Base-by-base conservation (phyloP, 2,888 invertebrate species). In the Microctonus aethiopoides region DNA sequence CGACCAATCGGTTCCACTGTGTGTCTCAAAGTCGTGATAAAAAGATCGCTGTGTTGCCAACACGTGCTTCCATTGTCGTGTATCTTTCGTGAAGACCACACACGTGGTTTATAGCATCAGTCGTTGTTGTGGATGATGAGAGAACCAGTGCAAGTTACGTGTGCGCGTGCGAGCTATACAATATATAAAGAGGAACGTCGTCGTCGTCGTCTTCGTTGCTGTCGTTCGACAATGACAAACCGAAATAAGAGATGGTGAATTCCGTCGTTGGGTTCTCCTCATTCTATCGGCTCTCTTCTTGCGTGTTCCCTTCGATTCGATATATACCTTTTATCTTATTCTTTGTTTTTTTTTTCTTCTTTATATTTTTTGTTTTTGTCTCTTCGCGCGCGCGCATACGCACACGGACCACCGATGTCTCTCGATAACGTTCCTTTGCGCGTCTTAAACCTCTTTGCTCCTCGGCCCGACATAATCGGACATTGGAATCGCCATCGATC, bases 1-100 rank as follows among this genome's bases (percentile, higher is more conserved):
- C 56, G 59, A 57, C 51, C 60, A 62, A 70, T 68, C n/a, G n/a
- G 67, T 57, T 34, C 54, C 64, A 63, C 63, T 59, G 56, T 20
- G 56, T 20, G 36, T 34, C 20, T 46, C 20, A 46, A 5, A 1
- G 16, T 20, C 16, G 46, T 32, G 52, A 75, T 74, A 75, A 72
- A 75, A 75, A 73, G 72, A 70, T 56, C 52, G 72, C 67, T 72
- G 71, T 72, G 73, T 75, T 74, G 75, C 72, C 75, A 72, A 75
- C 75, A 75, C 75, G 75, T 75, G 75, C 74, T 75, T 75, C 69
- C 29, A 72, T 73, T 71, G 71, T 70, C 68, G 68, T 32, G 72
- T 5, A 7, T 16, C 20, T 46, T 20, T 46, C 7, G 9, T 10
- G 46, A 20, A n/a, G 75, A 75, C 75, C 75, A 75, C 75, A 75